These are phyloP conservation scores for Drosophila lini DNA, from an alignment of 1,140 invertebrate species.

Conservation along the genomic window DNA sequence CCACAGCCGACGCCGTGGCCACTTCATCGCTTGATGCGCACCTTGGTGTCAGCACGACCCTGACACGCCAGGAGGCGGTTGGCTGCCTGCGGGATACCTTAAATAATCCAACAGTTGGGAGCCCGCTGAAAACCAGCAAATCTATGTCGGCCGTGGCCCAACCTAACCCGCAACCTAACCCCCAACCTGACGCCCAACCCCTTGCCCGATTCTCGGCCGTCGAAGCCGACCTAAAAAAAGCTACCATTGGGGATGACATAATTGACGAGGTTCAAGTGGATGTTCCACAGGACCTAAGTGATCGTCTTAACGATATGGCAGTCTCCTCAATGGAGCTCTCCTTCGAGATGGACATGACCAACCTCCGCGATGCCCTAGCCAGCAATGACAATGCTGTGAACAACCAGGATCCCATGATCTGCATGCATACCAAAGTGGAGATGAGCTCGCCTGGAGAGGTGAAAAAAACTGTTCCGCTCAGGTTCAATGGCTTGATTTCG, in stretches of 20 bases:
- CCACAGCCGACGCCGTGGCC: conserved; percentile 41
- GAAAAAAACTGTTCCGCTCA: conserved; percentile 35
- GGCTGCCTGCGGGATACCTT: conserved; percentile 5
- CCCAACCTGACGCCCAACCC: not conserved
- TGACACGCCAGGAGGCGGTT: conserved; percentile 3
- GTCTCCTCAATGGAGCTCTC: conserved; percentile 73
- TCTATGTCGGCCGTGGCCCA: conserved; percentile 17
- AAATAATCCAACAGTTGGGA: not conserved
- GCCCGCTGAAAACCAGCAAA: conserved; percentile 1
- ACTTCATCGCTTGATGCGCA: not conserved
- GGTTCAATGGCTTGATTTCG: conserved; percentile 66
- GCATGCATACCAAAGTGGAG: conserved; percentile 58
- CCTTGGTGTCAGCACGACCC: not conserved
- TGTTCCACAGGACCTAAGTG: conserved; percentile 49
- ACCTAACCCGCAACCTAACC: not conserved
- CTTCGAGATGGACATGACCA: conserved; percentile 80
- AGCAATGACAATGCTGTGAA: not conserved
- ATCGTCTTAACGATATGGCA: conserved; percentile 61
- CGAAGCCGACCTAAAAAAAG: not conserved
- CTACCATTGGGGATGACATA: not conserved
- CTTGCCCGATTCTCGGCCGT: not conserved
- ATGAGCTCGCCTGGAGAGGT: not conserved
- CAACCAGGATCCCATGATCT: conserved; percentile 38
- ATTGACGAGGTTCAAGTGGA: conserved; percentile 45
- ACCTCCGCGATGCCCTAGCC: conserved; percentile 50